These are phyloP conservation scores for Fragum whitleyi DNA, from an alignment of 2,888 invertebrate species.

Conservation along the genomic window DNA sequence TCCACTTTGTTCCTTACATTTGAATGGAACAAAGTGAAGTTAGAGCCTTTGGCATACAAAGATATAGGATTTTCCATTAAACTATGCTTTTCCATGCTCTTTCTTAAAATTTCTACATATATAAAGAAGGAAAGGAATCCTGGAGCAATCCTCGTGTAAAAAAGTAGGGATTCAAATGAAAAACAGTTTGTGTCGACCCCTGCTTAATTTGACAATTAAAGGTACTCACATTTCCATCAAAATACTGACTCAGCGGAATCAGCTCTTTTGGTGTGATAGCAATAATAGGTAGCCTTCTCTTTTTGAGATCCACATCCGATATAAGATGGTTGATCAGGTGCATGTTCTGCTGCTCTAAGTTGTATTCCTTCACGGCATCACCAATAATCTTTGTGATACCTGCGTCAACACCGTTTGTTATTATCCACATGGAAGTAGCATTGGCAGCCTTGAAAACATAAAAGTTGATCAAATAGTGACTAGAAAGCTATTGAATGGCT, in stretches of 20 bases:
- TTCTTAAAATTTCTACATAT: too few relatives aligned
- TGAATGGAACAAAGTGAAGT: too few relatives aligned
- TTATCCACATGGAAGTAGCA: slow-evolving; percentile 84
- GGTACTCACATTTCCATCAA: slow-evolving; percentile 71
- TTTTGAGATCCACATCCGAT: slow-evolving; percentile 55
- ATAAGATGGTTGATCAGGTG: slow-evolving; percentile 50
- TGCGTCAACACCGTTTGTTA: slow-evolving; percentile 82
- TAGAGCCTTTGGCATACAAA: too few relatives aligned
- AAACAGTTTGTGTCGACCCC: too few relatives aligned
- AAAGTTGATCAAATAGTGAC: slow-evolving; percentile 6
- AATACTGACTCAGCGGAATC: slow-evolving; percentile 67
- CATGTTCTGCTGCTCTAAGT: slow-evolving; percentile 70
- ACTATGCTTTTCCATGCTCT: too few relatives aligned
- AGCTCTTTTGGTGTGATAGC: slow-evolving; percentile 77
- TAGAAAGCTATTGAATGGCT: too few relatives aligned
- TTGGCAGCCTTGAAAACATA: slow-evolving; percentile 79
- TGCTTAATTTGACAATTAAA: too few relatives aligned
- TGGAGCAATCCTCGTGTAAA: too few relatives aligned
- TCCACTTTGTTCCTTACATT: too few relatives aligned
- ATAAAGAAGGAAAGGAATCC: too few relatives aligned
- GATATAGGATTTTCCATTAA: too few relatives aligned
- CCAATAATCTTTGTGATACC: slow-evolving; percentile 83
- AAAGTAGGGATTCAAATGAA: too few relatives aligned
- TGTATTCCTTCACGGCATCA: slow-evolving; percentile 82
- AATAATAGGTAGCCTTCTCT: slow-evolving; percentile 76